Evolutionary conservation across 1,140 invertebrate species (phyloP).

Genomic region (Muscidifurax raptorellus): DNA sequence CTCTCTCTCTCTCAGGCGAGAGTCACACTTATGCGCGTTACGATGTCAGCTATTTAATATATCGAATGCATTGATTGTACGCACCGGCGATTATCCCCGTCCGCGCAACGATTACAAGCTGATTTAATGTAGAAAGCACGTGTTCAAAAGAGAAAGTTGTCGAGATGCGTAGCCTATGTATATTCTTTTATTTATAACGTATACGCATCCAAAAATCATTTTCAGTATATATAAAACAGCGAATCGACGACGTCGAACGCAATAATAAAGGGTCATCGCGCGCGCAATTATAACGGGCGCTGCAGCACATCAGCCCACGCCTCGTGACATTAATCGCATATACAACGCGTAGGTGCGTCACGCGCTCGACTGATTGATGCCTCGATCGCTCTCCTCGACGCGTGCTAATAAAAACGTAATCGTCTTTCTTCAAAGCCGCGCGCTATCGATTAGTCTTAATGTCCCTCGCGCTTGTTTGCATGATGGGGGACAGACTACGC

Average conservation of each 20-base stretch:
- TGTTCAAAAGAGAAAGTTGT: constrained; percentile 44
- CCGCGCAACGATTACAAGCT: constrained; percentile 35
- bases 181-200: no score
- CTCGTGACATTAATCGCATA: constrained; percentile 58
- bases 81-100: constrained; percentile 8
- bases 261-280: not conserved
- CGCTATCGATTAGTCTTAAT: not conserved
- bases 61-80: constrained; percentile 30
- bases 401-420: constrained; percentile 15
- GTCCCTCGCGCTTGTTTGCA: not conserved
- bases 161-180: not conserved
- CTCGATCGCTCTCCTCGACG: not conserved
- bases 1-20: not conserved
- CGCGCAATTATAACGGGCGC: constrained; percentile 42
- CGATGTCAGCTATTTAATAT: not conserved
- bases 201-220: not conserved
- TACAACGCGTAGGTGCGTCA: constrained; percentile 18
- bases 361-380: constrained; percentile 12
- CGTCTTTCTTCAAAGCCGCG: not conserved
- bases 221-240: not conserved
- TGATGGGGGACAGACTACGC: not conserved
- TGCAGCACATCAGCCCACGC: constrained; percentile 44
- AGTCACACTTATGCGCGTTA: constrained; percentile 21
- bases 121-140: constrained; percentile 51
- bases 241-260: not conserved